These are phyloP conservation scores for Mionectes olivaceus DNA, from an alignment of 2,797 vertebrate species.

Conservation along the genomic window DNA sequence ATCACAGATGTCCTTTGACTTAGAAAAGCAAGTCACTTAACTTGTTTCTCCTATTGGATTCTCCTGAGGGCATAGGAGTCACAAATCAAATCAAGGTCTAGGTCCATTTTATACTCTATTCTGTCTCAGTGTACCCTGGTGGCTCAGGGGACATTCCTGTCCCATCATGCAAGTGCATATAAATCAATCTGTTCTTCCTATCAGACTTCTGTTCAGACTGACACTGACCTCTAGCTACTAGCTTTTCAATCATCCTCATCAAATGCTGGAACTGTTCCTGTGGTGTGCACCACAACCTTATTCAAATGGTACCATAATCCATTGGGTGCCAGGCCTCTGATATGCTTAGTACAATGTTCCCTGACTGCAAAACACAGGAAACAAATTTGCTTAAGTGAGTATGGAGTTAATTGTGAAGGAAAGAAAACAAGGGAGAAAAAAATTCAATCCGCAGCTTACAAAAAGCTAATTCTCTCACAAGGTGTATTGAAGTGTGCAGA, in stretches of 20 bases:
- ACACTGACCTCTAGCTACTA: not conserved
- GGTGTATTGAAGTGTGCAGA: slow-evolving; percentile 63
- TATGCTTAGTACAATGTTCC: not conserved
- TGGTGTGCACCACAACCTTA: not conserved
- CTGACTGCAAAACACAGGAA: not conserved
- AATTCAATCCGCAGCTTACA: slow-evolving; percentile 60
- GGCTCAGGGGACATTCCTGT: not conserved
- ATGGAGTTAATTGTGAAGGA: not conserved
- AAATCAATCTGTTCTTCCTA: not conserved
- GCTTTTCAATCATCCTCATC: not conserved
- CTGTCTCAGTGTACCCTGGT: rapidly evolving
- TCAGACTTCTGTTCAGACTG: not conserved
- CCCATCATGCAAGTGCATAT: not conserved
- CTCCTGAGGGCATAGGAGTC: not conserved
- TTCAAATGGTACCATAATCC: not conserved
- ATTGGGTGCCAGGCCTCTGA: not conserved
- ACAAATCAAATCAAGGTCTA: not conserved
- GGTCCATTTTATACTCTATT: not conserved
- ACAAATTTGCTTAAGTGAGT: slow-evolving; percentile 40
- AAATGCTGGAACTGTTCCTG: not conserved
- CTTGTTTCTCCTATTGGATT: not conserved
- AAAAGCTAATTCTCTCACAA: slow-evolving; percentile 73
- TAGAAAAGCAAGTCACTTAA: not conserved
- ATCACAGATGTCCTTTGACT: not conserved
- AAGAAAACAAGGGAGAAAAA: not conserved